Evolutionary conservation across 2,797 vertebrate genomes (phyloP), one percentile per base, ranked within the genome.

Genomic region (Chrysocyon brachyurus): DNA sequence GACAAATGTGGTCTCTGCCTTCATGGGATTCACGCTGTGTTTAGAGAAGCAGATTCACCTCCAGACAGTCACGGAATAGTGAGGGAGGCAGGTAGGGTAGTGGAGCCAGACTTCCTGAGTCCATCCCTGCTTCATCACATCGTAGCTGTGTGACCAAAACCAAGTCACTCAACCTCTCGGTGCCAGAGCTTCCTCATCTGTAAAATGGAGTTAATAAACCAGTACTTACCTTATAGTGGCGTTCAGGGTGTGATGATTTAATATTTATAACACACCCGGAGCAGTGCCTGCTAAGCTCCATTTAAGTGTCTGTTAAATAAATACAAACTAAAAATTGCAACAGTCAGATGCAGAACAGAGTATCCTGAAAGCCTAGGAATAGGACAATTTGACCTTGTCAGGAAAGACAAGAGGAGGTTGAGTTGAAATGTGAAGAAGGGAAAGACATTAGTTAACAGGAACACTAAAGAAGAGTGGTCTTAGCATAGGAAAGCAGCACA

Each of bases 301-400:
- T 1, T 24, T 64, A 56, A 75, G 64, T 70, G n/a, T 15, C 16
- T 79, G 36, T 73, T 52, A 79, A 88, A 73, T 90, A 72, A 96
- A 81, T 46, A 61, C 31, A 95, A 79, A 61, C 33, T 36, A 61
- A 96, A 78, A 90, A 85, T 64, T 59, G 5, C 82, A 92, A 28
- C 63, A 36, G 14, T 91, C 59, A 75, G 61, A 78, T 73, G 61
- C 68, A 52, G 14, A 84, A 19, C 21, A 3, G 28, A 26, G 16
- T 52, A 26, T 70, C 46, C 68, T 21, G 26, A 93, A 24, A 85
- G 17, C 46, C 46, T 72, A 8, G 28, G 28, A 31, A 70, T 24
- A 64, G 12, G 12, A 49, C 31, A 54, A 77, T 75, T 89, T 14
- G 9, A 54, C 10, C 12, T 24, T 33, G 3, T 61, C 21, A 24